Conservation (phyloP, 2,888 invertebrate species). For the Strigamia transsilvanica region DNA sequence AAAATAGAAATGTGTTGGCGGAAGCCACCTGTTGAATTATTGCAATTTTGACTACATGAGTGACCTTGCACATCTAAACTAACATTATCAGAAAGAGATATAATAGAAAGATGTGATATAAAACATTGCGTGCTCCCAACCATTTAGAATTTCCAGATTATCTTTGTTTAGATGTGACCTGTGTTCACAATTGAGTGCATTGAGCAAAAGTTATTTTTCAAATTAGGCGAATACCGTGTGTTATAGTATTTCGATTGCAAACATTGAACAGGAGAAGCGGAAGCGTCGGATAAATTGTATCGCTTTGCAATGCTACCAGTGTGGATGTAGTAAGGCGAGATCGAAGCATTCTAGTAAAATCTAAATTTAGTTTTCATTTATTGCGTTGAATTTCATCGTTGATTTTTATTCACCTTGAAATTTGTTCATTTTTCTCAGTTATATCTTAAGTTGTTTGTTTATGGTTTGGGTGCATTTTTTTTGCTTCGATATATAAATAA, state of each 20-base stretch:
- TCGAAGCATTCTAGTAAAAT: background rate
- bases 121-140: background rate
- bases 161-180: background rate
- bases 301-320: background rate
- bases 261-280: background rate
- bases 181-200: no score
- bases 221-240: background rate
- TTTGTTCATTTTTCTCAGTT: no score
- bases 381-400: background rate
- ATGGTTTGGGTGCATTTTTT: no score
- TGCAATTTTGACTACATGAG: background rate
- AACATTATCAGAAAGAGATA: background rate
- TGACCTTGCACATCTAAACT: background rate
- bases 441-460: no score
- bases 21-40: conserved; percentile 43
- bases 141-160: background rate
- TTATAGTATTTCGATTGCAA: background rate
- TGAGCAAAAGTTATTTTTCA: background rate
- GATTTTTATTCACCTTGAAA: no score
- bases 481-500: no score
- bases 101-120: background rate
- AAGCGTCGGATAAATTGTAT: background rate
- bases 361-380: conserved; percentile 11
- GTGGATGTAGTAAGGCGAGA: background rate
- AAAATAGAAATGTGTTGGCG: background rate